phyloP scores from a whole-genome alignment of 2,113 vertebrate genomes.

The Uropsilus gracilis region DNA sequence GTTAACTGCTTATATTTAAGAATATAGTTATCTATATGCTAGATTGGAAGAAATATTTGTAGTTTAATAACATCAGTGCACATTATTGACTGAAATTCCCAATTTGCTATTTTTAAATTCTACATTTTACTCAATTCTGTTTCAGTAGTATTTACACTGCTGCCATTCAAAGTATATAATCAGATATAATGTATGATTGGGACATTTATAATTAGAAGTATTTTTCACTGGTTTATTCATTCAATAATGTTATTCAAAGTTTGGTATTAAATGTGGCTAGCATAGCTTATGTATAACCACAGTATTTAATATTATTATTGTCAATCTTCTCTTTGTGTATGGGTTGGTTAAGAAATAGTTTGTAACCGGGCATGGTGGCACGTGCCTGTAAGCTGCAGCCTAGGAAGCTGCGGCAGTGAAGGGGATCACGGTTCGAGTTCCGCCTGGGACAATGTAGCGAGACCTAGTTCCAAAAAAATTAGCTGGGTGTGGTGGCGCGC shows the following conservation, averaged over 20 bases:
- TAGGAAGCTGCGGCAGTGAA: too few species aligned
- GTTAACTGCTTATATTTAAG: background rate
- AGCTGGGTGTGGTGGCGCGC: too few species aligned
- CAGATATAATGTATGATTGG: background rate
- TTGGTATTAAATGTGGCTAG: background rate
- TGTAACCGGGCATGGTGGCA: too few species aligned
- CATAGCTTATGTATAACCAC: background rate
- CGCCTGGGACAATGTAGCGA: too few species aligned
- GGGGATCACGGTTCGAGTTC: too few species aligned
- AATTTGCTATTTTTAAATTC: conserved; percentile 46
- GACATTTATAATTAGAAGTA: background rate
- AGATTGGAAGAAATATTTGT: background rate
- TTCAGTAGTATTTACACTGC: background rate
- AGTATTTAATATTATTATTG: background rate
- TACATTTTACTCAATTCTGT: background rate
- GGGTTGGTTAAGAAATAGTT: background rate
- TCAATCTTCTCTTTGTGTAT: background rate
- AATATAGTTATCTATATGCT: background rate
- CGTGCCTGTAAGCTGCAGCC: too few species aligned
- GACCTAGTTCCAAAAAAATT: too few species aligned
- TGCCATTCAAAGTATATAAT: background rate
- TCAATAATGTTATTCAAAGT: conserved; percentile 28
- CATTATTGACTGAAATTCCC: background rate
- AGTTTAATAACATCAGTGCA: background rate
- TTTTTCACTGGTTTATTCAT: conserved; percentile 9